Evolutionary conservation across 2,888 invertebrate species (phyloP), one percentile per base, ranked within the genome.

Genomic region (Lepidochitona cinerea): DNA sequence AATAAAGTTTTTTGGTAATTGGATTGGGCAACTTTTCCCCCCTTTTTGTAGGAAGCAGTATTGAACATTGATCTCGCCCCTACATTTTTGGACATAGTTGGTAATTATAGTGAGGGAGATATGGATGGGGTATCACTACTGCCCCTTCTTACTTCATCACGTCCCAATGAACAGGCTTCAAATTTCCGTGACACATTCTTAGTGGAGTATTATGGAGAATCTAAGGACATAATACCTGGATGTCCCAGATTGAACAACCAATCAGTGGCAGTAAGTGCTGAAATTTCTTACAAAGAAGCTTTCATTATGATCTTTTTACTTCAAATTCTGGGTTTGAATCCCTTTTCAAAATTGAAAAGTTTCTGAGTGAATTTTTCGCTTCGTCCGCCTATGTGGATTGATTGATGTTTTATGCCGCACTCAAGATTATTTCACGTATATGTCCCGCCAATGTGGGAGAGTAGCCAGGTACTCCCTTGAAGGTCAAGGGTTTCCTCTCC

Each of bases 131-230:
- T 86, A 32, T 93, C 94, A 0, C 89, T 94, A 79, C 85, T 90
- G 12, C 81, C 87, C 0, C 79, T 91, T 36, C 79, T 66, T 37
- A 36, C 23, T 14, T 59, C 59, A 29, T 41, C 41, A 12, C 41
- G 41, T 41, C n/a, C n/a, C n/a, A n/a, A n/a, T n/a, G 49, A 49
- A 49, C 49, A 49, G 7, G 74, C 77, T 18, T 49, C 36, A 32
- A 71, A 72, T 0, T 70, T 77, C 37, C 70, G 84, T 54, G 66
- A 79, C 32, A 73, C 76, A 6, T 92, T 97, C 86, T 91, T 97
- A 70, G 92, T 97, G 35, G 96, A 97, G 88, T 96, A 97, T 87
- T 93, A 93, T 81, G 97, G 97, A 0, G 97, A 97, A 0, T 93
- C 93, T 73, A 83, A 89, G 0, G 88, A 91, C 0, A 92, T 93